Evolutionary conservation across 2,113 vertebrate genomes (phyloP).

Genomic region (Odontophorus gujanensis): DNA sequence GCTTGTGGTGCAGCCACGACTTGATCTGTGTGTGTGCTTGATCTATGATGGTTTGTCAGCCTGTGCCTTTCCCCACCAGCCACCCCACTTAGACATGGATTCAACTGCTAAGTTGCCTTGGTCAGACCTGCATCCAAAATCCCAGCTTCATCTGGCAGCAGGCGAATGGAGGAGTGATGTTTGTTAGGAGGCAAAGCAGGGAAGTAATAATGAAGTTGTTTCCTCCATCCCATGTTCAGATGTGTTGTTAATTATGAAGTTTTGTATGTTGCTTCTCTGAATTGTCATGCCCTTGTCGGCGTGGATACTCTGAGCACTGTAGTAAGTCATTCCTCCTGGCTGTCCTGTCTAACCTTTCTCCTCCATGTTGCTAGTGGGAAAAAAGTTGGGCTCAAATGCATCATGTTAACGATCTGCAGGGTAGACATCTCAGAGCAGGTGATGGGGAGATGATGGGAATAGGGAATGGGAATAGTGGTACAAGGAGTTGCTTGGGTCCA

Average conservation of each 20-base stretch:
- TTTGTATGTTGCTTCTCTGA: background rate
- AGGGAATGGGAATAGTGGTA: background rate
- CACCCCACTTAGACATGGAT: background rate
- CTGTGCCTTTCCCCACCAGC: background rate
- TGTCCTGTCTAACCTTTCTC: conserved; percentile 50
- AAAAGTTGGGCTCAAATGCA: background rate
- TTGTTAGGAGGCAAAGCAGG: background rate
- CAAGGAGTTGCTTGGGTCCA: background rate
- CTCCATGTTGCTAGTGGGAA: background rate
- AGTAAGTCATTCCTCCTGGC: conserved; percentile 53
- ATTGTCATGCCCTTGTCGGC: background rate
- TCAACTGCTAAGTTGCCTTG: background rate
- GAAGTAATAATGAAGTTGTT: conserved; percentile 34
- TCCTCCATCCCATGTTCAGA: conserved; percentile 20
- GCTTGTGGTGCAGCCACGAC: background rate
- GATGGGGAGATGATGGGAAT: background rate
- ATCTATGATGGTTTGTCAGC: background rate
- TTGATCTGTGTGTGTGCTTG: background rate
- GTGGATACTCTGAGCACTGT: background rate
- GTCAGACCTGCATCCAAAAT: background rate
- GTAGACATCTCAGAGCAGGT: background rate
- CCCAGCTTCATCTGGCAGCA: background rate
- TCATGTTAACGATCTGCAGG: background rate
- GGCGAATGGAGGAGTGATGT: background rate
- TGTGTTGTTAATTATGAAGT: conserved; percentile 39